A percentile compares a stretch with the other conserved stretches of the same genome.
phyloP scores from a whole-genome alignment of 2,888 invertebrate species.

The Drosophila falleni region DNA sequence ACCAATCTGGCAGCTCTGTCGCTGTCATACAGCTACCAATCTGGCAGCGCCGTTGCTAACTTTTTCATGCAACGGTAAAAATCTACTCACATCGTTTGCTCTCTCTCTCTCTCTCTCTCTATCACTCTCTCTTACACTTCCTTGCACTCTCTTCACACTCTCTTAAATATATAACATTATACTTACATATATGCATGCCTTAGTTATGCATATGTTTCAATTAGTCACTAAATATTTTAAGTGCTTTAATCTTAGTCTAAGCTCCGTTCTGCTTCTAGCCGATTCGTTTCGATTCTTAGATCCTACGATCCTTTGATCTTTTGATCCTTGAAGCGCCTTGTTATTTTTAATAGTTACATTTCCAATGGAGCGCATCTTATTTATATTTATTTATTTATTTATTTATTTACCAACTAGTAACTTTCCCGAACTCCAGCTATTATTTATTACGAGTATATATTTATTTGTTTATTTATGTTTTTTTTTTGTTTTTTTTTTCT shows the following conservation, averaged over 20 bases:
- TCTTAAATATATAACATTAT: slow-evolving; percentile 52
- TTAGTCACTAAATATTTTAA: slow-evolving; percentile 85
- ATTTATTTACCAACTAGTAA: slow-evolving; percentile 56
- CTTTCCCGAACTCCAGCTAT: slow-evolving; percentile 13
- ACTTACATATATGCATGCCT: slow-evolving; percentile 38
- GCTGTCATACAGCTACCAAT: slow-evolving; percentile 31
- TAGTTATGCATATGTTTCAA: slow-evolving; percentile 68
- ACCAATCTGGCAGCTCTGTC: slow-evolving; percentile 36
- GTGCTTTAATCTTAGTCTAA: slow-evolving; percentile 78
- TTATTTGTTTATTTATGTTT: slow-evolving; percentile 45
- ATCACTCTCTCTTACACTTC: neutral
- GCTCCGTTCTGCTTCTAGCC: slow-evolving; percentile 27
- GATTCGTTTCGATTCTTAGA: slow-evolving; percentile 4
- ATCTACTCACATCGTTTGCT: slow-evolving; percentile 12
- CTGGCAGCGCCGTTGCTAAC: slow-evolving; percentile 11
- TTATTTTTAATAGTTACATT: slow-evolving; percentile 35
- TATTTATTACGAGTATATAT: slow-evolving; percentile 49
- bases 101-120: slow-evolving; percentile 18
- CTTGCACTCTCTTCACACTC: slow-evolving; percentile 35
- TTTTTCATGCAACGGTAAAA: neutral
- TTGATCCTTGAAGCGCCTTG: slow-evolving; percentile 16
- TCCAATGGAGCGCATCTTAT: slow-evolving; percentile 36
- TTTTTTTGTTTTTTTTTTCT: slow-evolving; percentile 57
- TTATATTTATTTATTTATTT: slow-evolving; percentile 48
- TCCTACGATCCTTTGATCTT: slow-evolving; percentile 21